Evolutionary conservation across 2,113 vertebrate genomes (phyloP).

Genomic region (Desmodus rotundus): DNA sequence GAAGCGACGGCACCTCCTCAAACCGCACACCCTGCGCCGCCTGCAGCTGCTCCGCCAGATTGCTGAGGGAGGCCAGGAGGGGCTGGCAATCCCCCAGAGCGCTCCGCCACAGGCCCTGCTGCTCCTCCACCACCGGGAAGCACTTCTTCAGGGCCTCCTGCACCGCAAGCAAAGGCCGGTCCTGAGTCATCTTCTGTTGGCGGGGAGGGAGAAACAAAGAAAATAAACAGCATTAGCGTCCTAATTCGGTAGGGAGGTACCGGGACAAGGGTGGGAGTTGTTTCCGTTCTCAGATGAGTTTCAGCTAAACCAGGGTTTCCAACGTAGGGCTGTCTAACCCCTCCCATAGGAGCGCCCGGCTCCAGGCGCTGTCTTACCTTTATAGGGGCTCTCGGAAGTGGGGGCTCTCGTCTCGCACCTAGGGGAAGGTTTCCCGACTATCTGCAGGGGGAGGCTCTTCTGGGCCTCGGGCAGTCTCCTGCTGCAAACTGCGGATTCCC

Average conservation of each 20-base stretch:
- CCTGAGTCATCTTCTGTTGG: constrained; percentile 44
- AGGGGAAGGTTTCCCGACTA: not conserved
- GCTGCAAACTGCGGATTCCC: not conserved
- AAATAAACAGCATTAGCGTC: not conserved
- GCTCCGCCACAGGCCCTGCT: constrained; percentile 77
- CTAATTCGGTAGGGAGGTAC: not conserved
- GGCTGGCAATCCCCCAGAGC: constrained; percentile 78
- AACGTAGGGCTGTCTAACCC: not conserved
- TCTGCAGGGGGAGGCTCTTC: too few species aligned
- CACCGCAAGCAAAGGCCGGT: constrained; percentile 19
- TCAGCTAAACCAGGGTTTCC: not conserved
- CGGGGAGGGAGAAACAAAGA: not conserved
- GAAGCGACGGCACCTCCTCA: constrained; percentile 76
- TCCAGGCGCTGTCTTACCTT: not conserved
- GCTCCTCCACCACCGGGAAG: constrained; percentile 78
- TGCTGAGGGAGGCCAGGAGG: constrained; percentile 83
- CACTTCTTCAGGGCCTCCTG: constrained; percentile 79
- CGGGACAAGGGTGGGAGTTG: not conserved
- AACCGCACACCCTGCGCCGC: constrained; percentile 79
- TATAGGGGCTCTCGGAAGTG: not conserved
- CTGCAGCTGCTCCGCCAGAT: constrained; percentile 85
- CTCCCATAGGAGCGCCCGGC: not conserved
- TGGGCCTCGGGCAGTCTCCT: not conserved
- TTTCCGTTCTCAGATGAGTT: not conserved
- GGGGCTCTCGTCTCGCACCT: not conserved